Evolutionary conservation across 2,888 invertebrate species (phyloP), one percentile per base, ranked within the genome.

Genomic region (Lasioglossum malachurum): DNA sequence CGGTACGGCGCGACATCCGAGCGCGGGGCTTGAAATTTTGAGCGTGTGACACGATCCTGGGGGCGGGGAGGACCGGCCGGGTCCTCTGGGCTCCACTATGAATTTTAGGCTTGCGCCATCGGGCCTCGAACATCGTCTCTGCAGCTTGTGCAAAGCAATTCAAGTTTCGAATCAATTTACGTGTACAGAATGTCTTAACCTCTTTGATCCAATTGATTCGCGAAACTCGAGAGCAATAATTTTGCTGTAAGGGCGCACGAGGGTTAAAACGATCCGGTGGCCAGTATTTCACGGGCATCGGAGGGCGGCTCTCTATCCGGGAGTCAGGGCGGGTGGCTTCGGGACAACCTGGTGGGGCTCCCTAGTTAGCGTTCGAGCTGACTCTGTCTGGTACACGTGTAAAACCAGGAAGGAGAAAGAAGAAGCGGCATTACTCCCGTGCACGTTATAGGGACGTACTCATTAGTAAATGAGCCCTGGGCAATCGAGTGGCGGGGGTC

Each of bases 391-490:
- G 57, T 12, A 74, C 49, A 38, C 57, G 74, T 53, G 78, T 35
- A 57, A 64, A 64, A 35, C 73, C 64, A 53, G 31, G 64, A 83
- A 46, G 14, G 74, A 74, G 73, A 86, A 86, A 88, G 90, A 88
- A 90, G 90, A 88, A 90, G 90, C 83, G 90, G 78, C 90, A 84
- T 90, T 90, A 87, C 82, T 90, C 88, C 77, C 78, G 82, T 73
- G 86, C 86, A 38, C 79, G 76, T 90, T 92, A 89, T 91, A 91
- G 91, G 90, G 86, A 88, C 91, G 91, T 92, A 92, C 93, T 94
- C 94, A 94, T 94, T 94, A 94, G 94, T 92, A 93, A 94, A 94
- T 94, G 94, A 94, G 93, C 93, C 91, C 92, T 86, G 86, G 89
- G 91, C 92, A 91, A 92, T 92, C 91, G 91, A 91, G 92, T 84